A percentile compares a stretch with the other conserved stretches of the same genome.
Conservation (phyloP, 2,888 invertebrate species). For the Monoplex corrugatus region DNA sequence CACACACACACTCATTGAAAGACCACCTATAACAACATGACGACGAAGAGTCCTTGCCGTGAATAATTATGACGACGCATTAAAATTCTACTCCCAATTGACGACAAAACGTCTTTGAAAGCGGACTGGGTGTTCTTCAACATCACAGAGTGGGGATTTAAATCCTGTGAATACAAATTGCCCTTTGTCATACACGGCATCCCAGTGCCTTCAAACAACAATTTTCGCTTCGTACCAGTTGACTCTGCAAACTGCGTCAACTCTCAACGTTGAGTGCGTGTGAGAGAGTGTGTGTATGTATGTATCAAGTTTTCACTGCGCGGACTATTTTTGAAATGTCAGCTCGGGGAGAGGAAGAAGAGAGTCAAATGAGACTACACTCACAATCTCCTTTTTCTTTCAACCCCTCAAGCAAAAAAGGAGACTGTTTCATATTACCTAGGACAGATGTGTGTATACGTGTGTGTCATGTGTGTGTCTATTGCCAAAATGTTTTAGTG, state of each 20-base stretch:
- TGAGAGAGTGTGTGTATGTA: neutral
- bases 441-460: neutral
- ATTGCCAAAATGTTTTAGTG: too few relatives aligned
- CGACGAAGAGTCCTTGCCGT: too few relatives aligned
- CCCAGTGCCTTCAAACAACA: slow-evolving; percentile 21
- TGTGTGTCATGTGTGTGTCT: too few relatives aligned
- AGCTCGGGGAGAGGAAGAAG: too few relatives aligned
- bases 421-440: neutral
- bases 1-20: too few relatives aligned
- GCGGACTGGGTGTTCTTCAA: neutral
- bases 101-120: neutral
- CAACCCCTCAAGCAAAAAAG: too few relatives aligned
- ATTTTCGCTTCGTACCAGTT: neutral
- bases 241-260: neutral
- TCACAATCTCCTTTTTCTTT: too few relatives aligned
- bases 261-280: neutral
- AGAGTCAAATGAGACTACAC: too few relatives aligned
- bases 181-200: neutral
- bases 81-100: neutral
- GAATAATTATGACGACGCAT: slow-evolving; percentile 20
- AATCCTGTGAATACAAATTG: neutral
- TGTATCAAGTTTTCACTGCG: neutral
- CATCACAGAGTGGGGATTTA: neutral
- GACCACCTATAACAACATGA: too few relatives aligned
- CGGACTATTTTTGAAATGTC: neutral